Base-by-base conservation (phyloP, 2,113 vertebrate species). In the Cygnus buccinator region DNA sequence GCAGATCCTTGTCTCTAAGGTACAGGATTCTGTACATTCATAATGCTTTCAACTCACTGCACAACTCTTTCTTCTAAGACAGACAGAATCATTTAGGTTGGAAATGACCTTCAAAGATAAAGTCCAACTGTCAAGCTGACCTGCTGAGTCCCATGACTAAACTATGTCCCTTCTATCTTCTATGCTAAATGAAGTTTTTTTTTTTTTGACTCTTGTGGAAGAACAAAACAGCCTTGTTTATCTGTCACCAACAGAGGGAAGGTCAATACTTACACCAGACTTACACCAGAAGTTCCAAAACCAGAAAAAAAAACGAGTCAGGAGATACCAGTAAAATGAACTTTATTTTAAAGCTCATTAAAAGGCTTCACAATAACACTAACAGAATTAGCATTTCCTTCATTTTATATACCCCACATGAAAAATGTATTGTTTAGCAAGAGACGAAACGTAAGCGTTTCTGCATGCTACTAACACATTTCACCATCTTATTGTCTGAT, bases 331-430 rank as follows among this genome's bases (percentile, higher is more conserved):
- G 97, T 94, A 97, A 94, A 91, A 93, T 97, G 96, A 98, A 98
- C 97, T 98, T 98, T 98, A 98, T 98, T 98, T 97, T 94, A 97
- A 98, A 98, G 98, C 97, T 98, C 97, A 97, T 96, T 94, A 96
- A 96, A 96, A 98, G 95, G 95, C 88, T 97, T 96, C 97, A 98
- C 97, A 97, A 97, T 93, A 97, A 93, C 96, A 94, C 91, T 89
- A 98, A 97, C 94, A 97, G 94, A 84, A 96, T 87, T 84, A 95
- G 90, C 89, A 90, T 95, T 97, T 97, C 96, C 95, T 97, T 96
- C 95, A 91, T 96, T 91, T 89, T 94, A 92, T 44, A 58, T 95
- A 94, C 74, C 95, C 87, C 93, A 98, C 96, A 95, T 78, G 90
- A 98, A 97, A 97, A 97, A 96, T 73, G 85, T 87, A 97, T 97